phyloP scores from a whole-genome alignment of 1,140 invertebrate species.

The Solenopsis fugax region DNA sequence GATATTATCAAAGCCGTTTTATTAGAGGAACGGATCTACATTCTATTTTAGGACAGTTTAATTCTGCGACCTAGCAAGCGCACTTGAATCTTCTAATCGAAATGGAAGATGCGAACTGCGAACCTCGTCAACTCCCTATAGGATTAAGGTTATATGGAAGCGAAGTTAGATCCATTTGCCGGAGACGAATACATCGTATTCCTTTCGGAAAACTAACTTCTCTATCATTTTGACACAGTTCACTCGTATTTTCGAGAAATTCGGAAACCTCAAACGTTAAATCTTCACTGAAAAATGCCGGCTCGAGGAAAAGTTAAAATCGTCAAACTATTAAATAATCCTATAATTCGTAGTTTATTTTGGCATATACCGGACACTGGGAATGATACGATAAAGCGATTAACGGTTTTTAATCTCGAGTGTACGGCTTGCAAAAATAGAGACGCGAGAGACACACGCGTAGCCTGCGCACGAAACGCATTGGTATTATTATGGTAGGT shows the following conservation, averaged over 20 bases:
- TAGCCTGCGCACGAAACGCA: constrained; percentile 69
- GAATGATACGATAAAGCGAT: neutral
- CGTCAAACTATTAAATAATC: constrained; percentile 9
- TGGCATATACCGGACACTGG: too few relatives aligned
- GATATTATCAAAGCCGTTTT: neutral
- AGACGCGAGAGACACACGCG: neutral
- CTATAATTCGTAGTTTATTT: neutral
- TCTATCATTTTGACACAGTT: constrained; percentile 43
- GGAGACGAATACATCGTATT: constrained; percentile 62
- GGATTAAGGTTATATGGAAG: constrained; percentile 66
- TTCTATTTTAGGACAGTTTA: constrained; percentile 49
- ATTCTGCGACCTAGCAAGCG: constrained; percentile 28
- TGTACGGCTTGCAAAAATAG: neutral
- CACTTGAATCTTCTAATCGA: constrained; percentile 64
- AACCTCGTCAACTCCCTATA: constrained; percentile 65
- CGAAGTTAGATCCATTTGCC: constrained; percentile 68
- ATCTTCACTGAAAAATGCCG: neutral
- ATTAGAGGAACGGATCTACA: neutral
- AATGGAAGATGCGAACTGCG: constrained; percentile 64
- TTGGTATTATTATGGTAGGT: constrained; percentile 76
- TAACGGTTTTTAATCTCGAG: neutral
- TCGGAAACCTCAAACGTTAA: constrained; percentile 20
- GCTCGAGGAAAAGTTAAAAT: neutral
- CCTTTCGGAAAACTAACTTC: constrained; percentile 59
- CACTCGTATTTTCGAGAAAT: constrained; percentile 54